A percentile compares a stretch with the other conserved stretches of the same genome.
phyloP scores from a whole-genome alignment of 2,113 vertebrate species.

The Blennius ocellaris region DNA sequence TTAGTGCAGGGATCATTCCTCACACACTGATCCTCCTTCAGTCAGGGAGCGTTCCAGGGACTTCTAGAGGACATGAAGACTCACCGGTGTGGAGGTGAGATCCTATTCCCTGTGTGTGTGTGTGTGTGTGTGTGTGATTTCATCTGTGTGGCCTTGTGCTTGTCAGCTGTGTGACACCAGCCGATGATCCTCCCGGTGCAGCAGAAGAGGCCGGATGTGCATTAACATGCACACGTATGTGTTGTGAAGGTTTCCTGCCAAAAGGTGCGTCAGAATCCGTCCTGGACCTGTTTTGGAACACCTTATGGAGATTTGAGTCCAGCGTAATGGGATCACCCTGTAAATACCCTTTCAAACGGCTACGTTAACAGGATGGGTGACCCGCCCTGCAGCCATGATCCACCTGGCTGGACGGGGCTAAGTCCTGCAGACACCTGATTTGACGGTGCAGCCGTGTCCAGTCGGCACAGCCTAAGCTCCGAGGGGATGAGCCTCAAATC shows the following conservation, averaged over 20 bases:
- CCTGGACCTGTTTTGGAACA: slow-evolving; percentile 55
- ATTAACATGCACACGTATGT: too few relatives aligned
- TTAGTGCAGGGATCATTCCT: too few relatives aligned
- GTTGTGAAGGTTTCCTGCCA: slow-evolving; percentile 16
- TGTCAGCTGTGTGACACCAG: too few relatives aligned
- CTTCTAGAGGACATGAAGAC: too few relatives aligned
- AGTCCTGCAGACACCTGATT: slow-evolving; percentile 71
- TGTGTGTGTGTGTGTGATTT: too few relatives aligned
- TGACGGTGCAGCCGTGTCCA: slow-evolving; percentile 79
- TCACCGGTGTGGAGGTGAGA: too few relatives aligned
- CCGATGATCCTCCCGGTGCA: too few relatives aligned
- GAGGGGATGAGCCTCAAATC: slow-evolving; percentile 90
- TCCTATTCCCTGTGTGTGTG: too few relatives aligned
- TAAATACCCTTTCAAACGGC: slow-evolving; percentile 75
- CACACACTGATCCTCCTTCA: too few relatives aligned
- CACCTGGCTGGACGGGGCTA: slow-evolving; percentile 62
- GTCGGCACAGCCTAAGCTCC: slow-evolving; percentile 84
- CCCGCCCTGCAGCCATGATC: slow-evolving; percentile 57
- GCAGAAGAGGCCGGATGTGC: too few relatives aligned
- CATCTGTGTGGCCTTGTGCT: too few relatives aligned
- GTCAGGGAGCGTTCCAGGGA: too few relatives aligned
- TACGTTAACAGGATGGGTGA: slow-evolving; percentile 65
- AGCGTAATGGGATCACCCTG: slow-evolving; percentile 72
- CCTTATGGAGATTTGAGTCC: slow-evolving; percentile 66
- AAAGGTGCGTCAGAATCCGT: slow-evolving; percentile 63